Evolutionary conservation across 2,888 invertebrate species (phyloP).

Genomic region (Aporophyla nigra): DNA sequence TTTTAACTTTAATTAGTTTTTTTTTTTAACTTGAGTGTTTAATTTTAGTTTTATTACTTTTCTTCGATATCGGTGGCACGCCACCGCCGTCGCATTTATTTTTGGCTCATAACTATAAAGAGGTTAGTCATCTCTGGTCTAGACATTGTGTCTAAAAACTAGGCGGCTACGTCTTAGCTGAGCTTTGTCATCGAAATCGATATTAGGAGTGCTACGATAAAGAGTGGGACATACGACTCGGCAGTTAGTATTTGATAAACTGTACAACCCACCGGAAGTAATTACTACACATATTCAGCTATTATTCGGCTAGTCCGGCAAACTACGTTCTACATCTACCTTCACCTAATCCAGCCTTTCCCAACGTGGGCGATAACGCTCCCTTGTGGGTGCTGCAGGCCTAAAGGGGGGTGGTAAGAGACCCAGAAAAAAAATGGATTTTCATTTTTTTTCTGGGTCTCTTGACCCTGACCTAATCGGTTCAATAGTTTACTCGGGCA

Average conservation of each 20-base stretch:
- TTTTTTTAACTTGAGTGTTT: background rate
- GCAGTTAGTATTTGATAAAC: background rate
- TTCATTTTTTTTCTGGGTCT: no score
- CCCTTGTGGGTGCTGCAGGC: no score
- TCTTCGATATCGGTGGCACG: background rate
- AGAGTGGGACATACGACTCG: background rate
- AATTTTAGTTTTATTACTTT: background rate
- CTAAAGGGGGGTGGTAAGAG: no score
- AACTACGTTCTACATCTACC: background rate
- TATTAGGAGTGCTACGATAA: background rate
- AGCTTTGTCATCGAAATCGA: slow-evolving; percentile 5
- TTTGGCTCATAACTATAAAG: background rate
- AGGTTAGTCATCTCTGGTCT: slow-evolving; percentile 15
- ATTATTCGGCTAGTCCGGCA: background rate
- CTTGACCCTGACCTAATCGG: background rate
- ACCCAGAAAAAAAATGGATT: no score
- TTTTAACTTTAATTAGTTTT: background rate
- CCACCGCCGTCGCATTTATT: no score
- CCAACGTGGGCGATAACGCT: no score
- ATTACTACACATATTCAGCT: background rate
- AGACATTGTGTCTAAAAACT: background rate
- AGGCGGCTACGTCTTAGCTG: background rate
- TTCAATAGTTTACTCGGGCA: no score
- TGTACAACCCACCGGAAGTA: background rate
- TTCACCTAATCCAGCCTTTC: no score